Conservation (phyloP, 2,113 vertebrate species). For the Pungitius pungitius region DNA sequence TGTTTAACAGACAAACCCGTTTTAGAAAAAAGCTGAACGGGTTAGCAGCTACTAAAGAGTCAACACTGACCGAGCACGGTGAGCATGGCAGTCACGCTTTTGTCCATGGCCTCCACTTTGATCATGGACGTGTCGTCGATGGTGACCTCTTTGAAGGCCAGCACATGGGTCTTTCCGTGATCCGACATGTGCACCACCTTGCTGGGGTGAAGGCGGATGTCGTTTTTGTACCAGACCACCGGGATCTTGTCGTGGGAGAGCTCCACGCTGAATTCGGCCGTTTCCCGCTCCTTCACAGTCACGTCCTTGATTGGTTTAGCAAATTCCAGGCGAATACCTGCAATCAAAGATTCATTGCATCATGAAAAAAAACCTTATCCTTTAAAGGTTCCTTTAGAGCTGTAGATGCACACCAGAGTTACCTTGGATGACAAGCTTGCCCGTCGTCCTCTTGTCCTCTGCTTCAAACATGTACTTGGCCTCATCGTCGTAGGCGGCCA, state of each 20-base stretch:
- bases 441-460: constrained; percentile 91
- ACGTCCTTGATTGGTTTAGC: constrained; percentile 93
- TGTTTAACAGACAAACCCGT: too few species aligned
- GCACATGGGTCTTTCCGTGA: constrained; percentile 86
- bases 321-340: constrained; percentile 97
- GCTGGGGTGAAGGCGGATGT: constrained; percentile 90
- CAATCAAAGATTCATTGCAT: background rate
- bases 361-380: too few species aligned
- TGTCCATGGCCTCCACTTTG: constrained; percentile 92
- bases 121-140: constrained; percentile 97
- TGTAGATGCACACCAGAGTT: constrained; percentile 9
- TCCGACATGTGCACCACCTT: constrained; percentile 90
- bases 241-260: constrained; percentile 94
- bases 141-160: constrained; percentile 91
- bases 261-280: constrained; percentile 92
- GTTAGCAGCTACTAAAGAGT: background rate
- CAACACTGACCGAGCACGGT: constrained; percentile 88
- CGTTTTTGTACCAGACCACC: constrained; percentile 96
- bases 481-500: constrained; percentile 92
- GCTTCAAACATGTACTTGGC: constrained; percentile 97
- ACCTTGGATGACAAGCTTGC: constrained; percentile 95
- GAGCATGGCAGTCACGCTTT: constrained; percentile 90
- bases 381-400: background rate
- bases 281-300: constrained; percentile 96
- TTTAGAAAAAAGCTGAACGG: background rate